phyloP scores from a whole-genome alignment of 2,797 vertebrate species.

The Nothura maculosa region DNA sequence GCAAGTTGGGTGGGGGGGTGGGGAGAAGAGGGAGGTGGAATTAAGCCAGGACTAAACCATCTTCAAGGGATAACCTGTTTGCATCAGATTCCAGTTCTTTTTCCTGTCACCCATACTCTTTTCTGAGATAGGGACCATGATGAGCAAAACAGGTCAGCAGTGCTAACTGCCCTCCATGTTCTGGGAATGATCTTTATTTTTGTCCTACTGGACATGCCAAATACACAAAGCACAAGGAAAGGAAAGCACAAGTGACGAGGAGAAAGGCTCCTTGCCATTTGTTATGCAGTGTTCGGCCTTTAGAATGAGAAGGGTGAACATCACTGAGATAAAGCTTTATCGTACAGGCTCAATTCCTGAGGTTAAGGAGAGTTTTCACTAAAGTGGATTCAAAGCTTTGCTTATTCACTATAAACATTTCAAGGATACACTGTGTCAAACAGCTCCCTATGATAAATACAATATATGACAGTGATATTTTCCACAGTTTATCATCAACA shows the following conservation, averaged over 20 bases:
- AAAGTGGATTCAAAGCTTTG: constrained; percentile 42
- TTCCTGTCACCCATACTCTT: neutral
- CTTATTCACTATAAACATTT: constrained; percentile 55
- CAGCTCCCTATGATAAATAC: constrained; percentile 34
- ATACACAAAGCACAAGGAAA: neutral
- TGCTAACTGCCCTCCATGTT: neutral
- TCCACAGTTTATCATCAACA: constrained; percentile 21
- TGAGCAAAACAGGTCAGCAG: neutral
- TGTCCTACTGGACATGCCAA: neutral
- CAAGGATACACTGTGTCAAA: constrained; percentile 57
- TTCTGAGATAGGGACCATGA: neutral
- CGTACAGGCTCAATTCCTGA: constrained; percentile 1
- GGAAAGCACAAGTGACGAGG: neutral
- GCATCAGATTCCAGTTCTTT: neutral
- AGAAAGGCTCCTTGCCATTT: neutral
- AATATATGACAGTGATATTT: constrained; percentile 38
- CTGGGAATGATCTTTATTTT: neutral
- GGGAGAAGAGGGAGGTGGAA: no score
- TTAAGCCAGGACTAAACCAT: neutral
- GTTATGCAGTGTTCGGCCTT: neutral
- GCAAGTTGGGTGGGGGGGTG: fast-evolving
- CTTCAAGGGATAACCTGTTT: neutral
- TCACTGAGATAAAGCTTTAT: neutral
- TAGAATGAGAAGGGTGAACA: neutral
- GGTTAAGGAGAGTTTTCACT: constrained; percentile 40